Evolutionary conservation across 2,797 vertebrate genomes (phyloP), one percentile per base, ranked within the genome.

Genomic region (Antennarius maculatus): DNA sequence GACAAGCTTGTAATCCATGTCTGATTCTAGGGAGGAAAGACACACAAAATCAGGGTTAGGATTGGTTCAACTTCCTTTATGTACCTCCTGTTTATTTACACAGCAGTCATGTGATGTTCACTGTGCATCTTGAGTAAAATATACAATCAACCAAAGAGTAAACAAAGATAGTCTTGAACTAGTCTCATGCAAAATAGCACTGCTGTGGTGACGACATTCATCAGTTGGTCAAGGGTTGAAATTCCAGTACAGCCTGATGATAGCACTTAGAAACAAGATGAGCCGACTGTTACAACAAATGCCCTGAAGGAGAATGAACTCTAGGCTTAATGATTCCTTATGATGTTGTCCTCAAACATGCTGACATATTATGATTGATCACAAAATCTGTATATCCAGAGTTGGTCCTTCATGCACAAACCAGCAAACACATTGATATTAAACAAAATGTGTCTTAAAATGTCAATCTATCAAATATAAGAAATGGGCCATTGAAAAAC

Each of bases 1-100:
- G 54, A 92, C 83, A 39, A 66, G 56, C 64, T 69, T 71, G 49
- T 80, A 50, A 28, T 93, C 93, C 93, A 94, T 94, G 34, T 79
- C 79, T 69, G 77, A 62, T 55, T 61, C 68, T 79, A 81, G 9
- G 28, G 58, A 13, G 55, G 14, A 59, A 31, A 61, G 16, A 72
- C 14, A 54, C 17, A 66, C 10, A 29, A 16, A 27, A 61, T n/a
- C 28, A 4, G 18, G 7, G 34, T 56, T 9, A 11, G 41, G 14
- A 1, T 55, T 47, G 53, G 43, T 51, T 42, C 1, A 17, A 51
- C 14, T 29, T 37, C 14, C 18, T 62, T 77, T 68, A 55, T 68
- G 17, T n/a, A 29, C 50, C 46, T 8, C 41, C 50, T 15, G 62
- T 42, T 0, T 28, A 17, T 37, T 4, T 23, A 60, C 54, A 6